These are phyloP conservation scores for Macrotus californicus DNA, from an alignment of 2,113 vertebrate genomes.

Conservation along the genomic window DNA sequence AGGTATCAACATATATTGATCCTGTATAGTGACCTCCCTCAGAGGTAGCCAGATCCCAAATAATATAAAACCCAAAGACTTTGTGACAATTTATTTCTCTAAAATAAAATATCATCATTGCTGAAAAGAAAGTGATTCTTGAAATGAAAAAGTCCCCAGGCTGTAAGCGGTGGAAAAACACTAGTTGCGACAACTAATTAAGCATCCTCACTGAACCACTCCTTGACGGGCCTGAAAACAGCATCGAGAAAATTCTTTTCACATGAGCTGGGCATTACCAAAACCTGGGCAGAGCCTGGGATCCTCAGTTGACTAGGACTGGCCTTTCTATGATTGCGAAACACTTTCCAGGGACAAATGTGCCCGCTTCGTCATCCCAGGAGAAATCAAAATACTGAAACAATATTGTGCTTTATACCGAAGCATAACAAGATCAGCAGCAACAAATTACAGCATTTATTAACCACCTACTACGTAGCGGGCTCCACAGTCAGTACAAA, in stretches of 20 bases:
- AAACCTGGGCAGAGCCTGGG: slow-evolving; percentile 10
- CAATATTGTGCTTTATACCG: not conserved
- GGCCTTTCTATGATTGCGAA: not conserved
- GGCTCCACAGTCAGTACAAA: not conserved
- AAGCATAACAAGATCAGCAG: not conserved
- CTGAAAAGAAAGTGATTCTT: not conserved
- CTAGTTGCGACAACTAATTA: not conserved
- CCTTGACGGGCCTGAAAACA: not conserved
- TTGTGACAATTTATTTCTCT: not conserved
- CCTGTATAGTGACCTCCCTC: not conserved
- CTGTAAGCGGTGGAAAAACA: not conserved
- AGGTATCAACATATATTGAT: too few species aligned
- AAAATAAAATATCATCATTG: not conserved
- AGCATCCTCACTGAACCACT: not conserved
- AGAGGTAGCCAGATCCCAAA: not conserved
- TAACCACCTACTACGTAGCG: not conserved
- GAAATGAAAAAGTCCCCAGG: not conserved
- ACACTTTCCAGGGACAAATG: slow-evolving; percentile 28
- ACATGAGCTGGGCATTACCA: not conserved
- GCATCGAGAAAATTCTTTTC: slow-evolving; percentile 50
- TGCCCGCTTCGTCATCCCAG: not conserved
- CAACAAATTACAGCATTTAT: not conserved
- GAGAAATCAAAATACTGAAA: not conserved
- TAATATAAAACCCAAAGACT: not conserved
- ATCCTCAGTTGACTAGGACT: not conserved